Percentiles rank a stretch among this genome's conserved stretches.
Evolutionary conservation across 30 jellyfish, hydroid and myxozoan genomes (phyloP).

Genomic region (Hydra vulgaris): DNA sequence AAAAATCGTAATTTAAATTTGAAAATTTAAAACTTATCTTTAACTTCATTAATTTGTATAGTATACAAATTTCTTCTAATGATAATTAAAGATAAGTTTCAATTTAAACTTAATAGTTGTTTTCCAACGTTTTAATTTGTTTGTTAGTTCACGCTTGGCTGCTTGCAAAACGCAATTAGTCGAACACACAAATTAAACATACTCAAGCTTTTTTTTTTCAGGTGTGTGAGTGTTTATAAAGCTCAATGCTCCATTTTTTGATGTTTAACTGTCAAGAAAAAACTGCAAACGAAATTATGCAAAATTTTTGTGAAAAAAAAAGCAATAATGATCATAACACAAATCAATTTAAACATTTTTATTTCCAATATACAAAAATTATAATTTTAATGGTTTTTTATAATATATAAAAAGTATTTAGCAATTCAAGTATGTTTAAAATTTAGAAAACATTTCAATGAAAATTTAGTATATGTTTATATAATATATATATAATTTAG

Average conservation of each 20-base stretch:
- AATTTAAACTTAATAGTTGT: background rate
- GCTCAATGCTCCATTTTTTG: background rate
- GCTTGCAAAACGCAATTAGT: background rate
- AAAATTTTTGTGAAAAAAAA: background rate
- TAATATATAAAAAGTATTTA: too few relatives aligned
- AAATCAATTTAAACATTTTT: too few relatives aligned
- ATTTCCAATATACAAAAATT: too few relatives aligned
- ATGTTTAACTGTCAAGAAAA: background rate
- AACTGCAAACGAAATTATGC: background rate
- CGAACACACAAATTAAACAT: background rate
- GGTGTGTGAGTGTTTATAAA: background rate
- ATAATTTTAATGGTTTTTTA: too few relatives aligned
- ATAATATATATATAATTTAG: too few relatives aligned
- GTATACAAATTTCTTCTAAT: background rate
- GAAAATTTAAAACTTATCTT: too few relatives aligned
- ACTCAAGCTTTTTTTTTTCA: background rate
- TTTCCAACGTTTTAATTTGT: background rate
- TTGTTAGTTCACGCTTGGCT: background rate
- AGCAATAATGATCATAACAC: too few relatives aligned
- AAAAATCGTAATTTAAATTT: too few relatives aligned
- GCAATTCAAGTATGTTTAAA: too few relatives aligned
- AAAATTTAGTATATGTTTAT: too few relatives aligned
- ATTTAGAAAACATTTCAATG: too few relatives aligned
- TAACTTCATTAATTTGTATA: too few relatives aligned
- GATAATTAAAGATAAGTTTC: background rate